A percentile compares a stretch with the other conserved stretches of the same genome.
Conservation (phyloP, 1,140 invertebrate species). For the Geopemphigus sp. region DNA sequence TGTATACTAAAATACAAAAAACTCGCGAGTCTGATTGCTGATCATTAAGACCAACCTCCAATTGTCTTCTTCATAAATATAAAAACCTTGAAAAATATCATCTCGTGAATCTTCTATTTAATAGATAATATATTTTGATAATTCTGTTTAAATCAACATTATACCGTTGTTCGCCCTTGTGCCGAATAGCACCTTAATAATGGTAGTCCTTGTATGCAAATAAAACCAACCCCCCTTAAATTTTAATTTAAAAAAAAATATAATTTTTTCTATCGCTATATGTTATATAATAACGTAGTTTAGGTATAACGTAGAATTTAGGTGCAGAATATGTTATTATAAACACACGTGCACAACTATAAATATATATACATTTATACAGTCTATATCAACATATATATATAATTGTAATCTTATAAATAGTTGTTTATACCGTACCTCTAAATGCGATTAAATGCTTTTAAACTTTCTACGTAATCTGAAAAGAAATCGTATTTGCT, state of each 20-base stretch:
- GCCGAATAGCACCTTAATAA: conserved; percentile 3
- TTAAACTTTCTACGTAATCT: no score
- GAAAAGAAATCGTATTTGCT: no score
- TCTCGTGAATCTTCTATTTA: conserved; percentile 25
- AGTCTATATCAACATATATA: no score
- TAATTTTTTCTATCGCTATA: no score
- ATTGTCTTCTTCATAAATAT: conserved; percentile 3
- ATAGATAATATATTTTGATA: conserved; percentile 6
- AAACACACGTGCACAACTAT: background rate
- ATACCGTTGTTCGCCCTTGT: conserved; percentile 32
- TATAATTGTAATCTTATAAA: no score
- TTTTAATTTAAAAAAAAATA: background rate
- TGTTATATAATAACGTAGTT: no score
- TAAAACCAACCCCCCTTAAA: conserved; percentile 7
- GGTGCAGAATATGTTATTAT: background rate
- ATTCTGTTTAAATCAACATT: background rate
- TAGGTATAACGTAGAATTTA: no score
- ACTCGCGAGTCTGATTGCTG: background rate
- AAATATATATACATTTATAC: background rate
- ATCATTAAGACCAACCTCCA: background rate
- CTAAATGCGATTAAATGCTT: no score
- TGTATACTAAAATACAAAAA: background rate
- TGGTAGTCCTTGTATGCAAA: background rate
- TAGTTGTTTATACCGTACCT: no score
- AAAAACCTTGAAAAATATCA: conserved; percentile 31